These are phyloP conservation scores for Plagiodera versicolora DNA, from an alignment of 2,888 invertebrate species.

Conservation along the genomic window DNA sequence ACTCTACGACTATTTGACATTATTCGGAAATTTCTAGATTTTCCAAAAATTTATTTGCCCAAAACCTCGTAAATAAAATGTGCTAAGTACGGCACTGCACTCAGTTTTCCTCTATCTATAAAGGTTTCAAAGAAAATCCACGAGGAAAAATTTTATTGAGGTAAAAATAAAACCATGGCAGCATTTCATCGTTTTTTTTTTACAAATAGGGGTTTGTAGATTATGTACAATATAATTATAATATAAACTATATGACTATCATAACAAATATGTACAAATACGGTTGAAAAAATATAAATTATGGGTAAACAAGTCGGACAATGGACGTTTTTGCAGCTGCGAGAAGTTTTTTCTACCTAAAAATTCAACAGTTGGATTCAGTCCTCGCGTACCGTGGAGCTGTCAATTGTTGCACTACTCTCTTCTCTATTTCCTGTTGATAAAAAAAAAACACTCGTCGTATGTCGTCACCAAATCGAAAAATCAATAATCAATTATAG, in stretches of 20 bases:
- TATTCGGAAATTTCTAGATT: no score
- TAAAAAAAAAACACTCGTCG: no score
- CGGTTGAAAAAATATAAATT: slow-evolving; percentile 41
- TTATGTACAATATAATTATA: slow-evolving; percentile 49
- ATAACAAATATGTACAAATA: slow-evolving; percentile 51
- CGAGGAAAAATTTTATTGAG: no score
- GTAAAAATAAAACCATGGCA: background rate
- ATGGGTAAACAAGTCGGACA: slow-evolving; percentile 37
- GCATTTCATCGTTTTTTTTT: slow-evolving; percentile 26
- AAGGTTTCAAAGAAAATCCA: no score
- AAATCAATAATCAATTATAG: no score
- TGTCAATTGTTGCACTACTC: slow-evolving; percentile 55
- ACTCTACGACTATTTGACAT: no score
- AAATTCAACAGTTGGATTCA: slow-evolving; percentile 51
- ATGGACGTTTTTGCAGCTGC: slow-evolving; percentile 49
- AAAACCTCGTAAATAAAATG: no score
- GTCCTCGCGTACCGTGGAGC: slow-evolving; percentile 53
- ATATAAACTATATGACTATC: slow-evolving; percentile 55
- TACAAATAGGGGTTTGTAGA: slow-evolving; percentile 36
- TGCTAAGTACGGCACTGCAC: no score
- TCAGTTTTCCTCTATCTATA: no score
- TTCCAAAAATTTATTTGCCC: no score
- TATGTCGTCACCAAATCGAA: no score
- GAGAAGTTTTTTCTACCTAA: slow-evolving; percentile 19
- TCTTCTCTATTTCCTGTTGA: slow-evolving; percentile 57